Conservation (phyloP, 2,888 invertebrate species). For the Apamea sordens region DNA sequence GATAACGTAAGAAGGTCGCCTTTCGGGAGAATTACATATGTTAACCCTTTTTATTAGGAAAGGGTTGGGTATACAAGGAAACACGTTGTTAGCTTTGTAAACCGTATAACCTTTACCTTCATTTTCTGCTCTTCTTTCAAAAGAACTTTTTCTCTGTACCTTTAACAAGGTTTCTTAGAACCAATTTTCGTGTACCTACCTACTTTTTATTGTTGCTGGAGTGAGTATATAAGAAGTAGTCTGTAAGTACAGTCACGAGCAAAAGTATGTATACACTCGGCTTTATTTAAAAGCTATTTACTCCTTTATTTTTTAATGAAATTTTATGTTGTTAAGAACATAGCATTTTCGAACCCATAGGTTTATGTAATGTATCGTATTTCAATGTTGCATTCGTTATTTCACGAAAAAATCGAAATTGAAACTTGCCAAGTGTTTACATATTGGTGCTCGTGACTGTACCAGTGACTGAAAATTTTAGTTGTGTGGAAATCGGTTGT, state of each 20-base stretch:
- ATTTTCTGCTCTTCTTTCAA: constrained; percentile 9
- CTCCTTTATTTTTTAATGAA: no score
- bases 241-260: no score
- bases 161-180: background rate
- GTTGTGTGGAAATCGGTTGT: background rate
- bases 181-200: background rate
- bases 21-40: constrained; percentile 8
- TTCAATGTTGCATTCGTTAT: no score
- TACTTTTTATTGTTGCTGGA: background rate
- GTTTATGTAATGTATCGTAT: no score
- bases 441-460: no score
- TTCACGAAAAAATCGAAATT: no score
- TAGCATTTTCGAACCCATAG: no score
- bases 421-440: no score
- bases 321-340: no score
- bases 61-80: constrained; percentile 8
- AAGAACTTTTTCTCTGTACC: background rate
- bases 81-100: constrained; percentile 14
- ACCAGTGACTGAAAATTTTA: background rate
- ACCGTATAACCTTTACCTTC: background rate
- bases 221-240: background rate
- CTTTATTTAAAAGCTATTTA: no score
- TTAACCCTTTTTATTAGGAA: constrained; percentile 19
- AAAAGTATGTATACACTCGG: no score
- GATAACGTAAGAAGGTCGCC: constrained; percentile 21